Base-by-base conservation (phyloP, 2,888 invertebrate genomes). In the Hydraecia micacea region DNA sequence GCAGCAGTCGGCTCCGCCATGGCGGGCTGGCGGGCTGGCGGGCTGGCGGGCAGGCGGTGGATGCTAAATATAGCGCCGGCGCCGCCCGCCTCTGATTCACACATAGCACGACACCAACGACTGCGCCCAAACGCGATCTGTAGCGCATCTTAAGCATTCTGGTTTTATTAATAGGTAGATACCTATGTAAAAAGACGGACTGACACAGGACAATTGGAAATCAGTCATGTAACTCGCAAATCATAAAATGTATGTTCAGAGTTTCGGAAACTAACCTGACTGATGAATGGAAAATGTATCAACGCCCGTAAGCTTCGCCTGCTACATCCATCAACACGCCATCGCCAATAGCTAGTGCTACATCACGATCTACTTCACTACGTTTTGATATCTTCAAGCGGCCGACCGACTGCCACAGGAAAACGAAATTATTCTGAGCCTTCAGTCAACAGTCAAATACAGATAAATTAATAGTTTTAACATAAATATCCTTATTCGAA, bases 51-150 rank as follows among this genome's bases (percentile, higher is more conserved):
- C 81, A 70, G 73, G 77, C 88, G 83, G 73, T 75, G 74, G 68
- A 67, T 65, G 85, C 91, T 91, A 91, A 90, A 91, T 91, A 90
- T 91, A 91, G 88, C 88, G 75, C 77, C 85, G 89, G 81, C 89
- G 84, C 83, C 86, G 84, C 85, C 84, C 86, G 89, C 82, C 83
- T 81, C 84, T 90, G 91, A 91, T 85, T 91, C 91, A 90, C 87
- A 71, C 89, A 80, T 70, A 75, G 70, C 81, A 77, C 78, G 78
- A 66, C 79, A 77, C 62, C 74, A 77, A 58, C 69, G n/a, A 75
- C 77, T 77, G 65, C 69, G 71, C 63, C 66, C 75, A 49, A 73
- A 78, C 36, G 68, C 79, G 42, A 79, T 58, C 46, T 68, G n/a
- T 42, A 73, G 36, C 66, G 68, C 77, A 71, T 75, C 71, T 49